Evolutionary conservation across 2,113 vertebrate species (phyloP).

Genomic region (Megaleporinus macrocephalus): DNA sequence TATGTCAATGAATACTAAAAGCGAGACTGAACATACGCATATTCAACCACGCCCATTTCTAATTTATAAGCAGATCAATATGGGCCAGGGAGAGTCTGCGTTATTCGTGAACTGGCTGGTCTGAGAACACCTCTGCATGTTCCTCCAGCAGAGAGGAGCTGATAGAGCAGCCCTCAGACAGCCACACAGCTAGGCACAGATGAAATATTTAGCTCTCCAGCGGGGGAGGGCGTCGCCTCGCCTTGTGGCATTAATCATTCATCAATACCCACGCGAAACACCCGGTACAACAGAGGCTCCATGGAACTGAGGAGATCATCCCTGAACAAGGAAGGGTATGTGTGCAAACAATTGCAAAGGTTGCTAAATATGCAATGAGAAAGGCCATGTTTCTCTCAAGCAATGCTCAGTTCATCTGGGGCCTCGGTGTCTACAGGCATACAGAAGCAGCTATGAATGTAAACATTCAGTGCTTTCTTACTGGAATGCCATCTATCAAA

Average conservation of each 20-base stretch:
- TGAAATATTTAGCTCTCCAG: conserved; percentile 44
- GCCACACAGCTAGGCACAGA: conserved; percentile 26
- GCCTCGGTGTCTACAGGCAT: neutral
- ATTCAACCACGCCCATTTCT: neutral
- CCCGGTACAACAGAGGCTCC: neutral
- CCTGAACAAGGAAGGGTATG: neutral
- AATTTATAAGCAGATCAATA: conserved; percentile 19
- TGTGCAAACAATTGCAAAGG: neutral
- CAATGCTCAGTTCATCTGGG: neutral
- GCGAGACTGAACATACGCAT: too few relatives aligned
- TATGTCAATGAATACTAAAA: too few relatives aligned
- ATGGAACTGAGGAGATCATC: neutral
- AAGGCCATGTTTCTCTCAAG: neutral
- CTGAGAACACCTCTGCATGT: neutral
- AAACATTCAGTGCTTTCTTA: neutral
- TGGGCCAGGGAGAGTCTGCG: conserved; percentile 14
- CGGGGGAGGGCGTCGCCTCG: conserved; percentile 25
- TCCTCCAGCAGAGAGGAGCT: conserved; percentile 7
- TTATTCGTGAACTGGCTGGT: conserved; percentile 23
- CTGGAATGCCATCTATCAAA: neutral
- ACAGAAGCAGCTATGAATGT: neutral
- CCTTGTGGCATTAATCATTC: conserved; percentile 51
- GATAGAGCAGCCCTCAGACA: conserved; percentile 11
- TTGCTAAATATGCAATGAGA: neutral
- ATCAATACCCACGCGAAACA: neutral